Percentiles rank a stretch among this genome's conserved stretches.
These are phyloP conservation scores for Peromyscus eremicus DNA, from an alignment of 2,797 vertebrate species.

Conservation along the genomic window DNA sequence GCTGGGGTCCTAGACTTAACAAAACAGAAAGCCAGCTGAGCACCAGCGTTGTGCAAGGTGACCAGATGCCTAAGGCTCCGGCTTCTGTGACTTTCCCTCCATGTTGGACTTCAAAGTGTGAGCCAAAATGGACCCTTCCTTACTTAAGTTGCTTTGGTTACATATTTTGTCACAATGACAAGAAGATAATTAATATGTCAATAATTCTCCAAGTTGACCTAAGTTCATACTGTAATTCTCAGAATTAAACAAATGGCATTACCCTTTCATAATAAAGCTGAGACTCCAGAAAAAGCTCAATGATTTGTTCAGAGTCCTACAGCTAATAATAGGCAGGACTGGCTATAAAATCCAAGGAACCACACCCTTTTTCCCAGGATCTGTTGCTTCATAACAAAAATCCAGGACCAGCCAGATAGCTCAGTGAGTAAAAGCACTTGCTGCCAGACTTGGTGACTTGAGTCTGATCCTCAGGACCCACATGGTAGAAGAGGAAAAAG, in stretches of 20 bases:
- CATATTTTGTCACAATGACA: neutral
- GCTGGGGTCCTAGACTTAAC: neutral
- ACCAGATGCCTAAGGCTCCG: neutral
- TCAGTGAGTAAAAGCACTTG: neutral
- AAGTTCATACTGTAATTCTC: neutral
- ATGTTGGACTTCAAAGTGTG: neutral
- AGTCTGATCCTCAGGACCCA: too few species aligned
- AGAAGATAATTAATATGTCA: neutral
- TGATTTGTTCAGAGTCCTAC: neutral
- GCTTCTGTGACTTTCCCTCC: neutral
- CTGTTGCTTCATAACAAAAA: neutral
- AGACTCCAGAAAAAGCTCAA: neutral
- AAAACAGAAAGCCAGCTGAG: neutral
- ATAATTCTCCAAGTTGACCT: neutral
- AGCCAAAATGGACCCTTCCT: neutral
- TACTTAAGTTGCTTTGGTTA: neutral
- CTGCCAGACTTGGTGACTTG: neutral
- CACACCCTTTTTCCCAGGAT: neutral
- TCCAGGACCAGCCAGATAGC: neutral
- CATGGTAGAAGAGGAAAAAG: neutral
- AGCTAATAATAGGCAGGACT: neutral
- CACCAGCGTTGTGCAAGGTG: neutral
- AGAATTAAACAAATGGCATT: neutral
- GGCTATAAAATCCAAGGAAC: too few species aligned
- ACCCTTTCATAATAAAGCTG: neutral